These are phyloP conservation scores for Trachymyrmex septentrionalis DNA, from an alignment of 1,140 invertebrate species.

Conservation along the genomic window DNA sequence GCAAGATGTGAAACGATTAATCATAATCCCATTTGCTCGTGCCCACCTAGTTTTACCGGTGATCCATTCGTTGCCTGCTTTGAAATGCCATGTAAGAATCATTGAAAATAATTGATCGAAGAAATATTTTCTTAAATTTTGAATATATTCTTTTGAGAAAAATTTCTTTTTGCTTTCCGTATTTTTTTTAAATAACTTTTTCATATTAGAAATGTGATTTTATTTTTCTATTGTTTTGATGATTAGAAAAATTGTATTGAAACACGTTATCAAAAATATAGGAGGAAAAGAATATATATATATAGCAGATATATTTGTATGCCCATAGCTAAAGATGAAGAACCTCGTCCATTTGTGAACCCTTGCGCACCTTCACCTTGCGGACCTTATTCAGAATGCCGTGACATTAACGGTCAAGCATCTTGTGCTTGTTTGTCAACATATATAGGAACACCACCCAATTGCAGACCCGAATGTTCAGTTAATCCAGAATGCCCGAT, in stretches of 20 bases:
- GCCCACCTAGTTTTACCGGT: constrained; percentile 86
- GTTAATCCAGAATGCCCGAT: constrained; percentile 90
- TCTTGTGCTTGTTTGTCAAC: constrained; percentile 89
- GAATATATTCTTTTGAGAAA: background rate
- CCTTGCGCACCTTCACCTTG: constrained; percentile 87
- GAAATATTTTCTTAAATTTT: constrained; percentile 4
- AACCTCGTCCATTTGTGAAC: constrained; percentile 68
- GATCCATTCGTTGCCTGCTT: constrained; percentile 88
- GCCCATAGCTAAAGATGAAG: constrained; percentile 34
- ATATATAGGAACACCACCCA: constrained; percentile 88
- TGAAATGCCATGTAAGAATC: constrained; percentile 84
- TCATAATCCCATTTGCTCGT: constrained; percentile 88
- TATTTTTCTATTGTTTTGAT: background rate
- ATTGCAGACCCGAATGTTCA: constrained; percentile 90
- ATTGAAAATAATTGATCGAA: background rate
- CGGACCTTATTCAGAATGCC: constrained; percentile 86
- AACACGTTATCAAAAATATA: background rate
- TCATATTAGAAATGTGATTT: background rate
- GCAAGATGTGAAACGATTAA: constrained; percentile 87
- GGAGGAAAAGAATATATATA: background rate
- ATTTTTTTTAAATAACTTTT: background rate
- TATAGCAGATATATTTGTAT: constrained; percentile 33
- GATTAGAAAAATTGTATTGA: background rate
- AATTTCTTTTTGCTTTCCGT: background rate
- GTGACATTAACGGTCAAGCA: constrained; percentile 79